Evolutionary conservation across 2,888 invertebrate species (phyloP), one percentile per base, ranked within the genome.

Genomic region (Ceramica pisi): DNA sequence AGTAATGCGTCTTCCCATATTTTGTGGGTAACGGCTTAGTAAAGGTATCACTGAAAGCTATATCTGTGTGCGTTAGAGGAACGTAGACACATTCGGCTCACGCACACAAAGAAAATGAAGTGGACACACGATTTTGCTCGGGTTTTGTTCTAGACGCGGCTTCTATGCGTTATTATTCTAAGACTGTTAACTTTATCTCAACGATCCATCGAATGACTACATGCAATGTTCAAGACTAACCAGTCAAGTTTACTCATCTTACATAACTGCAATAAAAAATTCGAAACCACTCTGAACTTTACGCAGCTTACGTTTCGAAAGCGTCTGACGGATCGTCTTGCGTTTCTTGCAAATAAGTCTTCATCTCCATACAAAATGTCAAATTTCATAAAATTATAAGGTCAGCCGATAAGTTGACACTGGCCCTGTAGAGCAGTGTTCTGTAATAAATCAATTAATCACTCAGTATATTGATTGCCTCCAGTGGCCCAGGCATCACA

Each of bases 371-470:
- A 60, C 83, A 85, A 90, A 67, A 90, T 91, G 89, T 88, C 88
- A 89, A 79, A 80, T 90, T 90, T 88, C 86, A 83, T 88, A 82
- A 82, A 82, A 80, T 84, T 88, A 71, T 86, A 88, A 89, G 90
- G 89, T 91, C 89, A 88, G 64, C 68, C 67, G 80, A 86, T 86
- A 84, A 74, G 81, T 80, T 89, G 91, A 86, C 91, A 90, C 86
- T 93, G 91, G 90, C 91, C 91, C 86, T 86, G 81, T 81, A 82
- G 86, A 76, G 86, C 90, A 89, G 72, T 91, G 88, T 91, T 87
- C 89, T 90, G 90, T 91, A 87, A 89, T 90, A 86, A 92, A 90
- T 92, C 84, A 89, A 90, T 92, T 90, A 90, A 89, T 91, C 83
- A 90, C 83, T 85, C 84, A 86, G 83, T 86, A 82, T 91, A 92